Conservation (phyloP, 2,113 vertebrate genomes). For the Sitta europaea region DNA sequence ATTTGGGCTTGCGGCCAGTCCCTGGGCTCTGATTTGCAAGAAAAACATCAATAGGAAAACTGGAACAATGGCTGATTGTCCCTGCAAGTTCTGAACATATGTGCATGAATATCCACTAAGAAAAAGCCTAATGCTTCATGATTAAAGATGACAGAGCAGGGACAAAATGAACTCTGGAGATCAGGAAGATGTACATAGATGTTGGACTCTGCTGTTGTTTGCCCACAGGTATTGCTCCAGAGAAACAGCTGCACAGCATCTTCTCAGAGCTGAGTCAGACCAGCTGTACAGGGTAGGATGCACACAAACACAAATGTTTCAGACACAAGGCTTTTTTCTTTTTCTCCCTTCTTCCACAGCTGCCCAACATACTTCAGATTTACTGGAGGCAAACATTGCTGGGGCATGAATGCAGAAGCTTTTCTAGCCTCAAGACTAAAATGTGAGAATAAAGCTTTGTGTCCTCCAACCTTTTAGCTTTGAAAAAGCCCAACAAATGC, state of each 20-base stretch:
- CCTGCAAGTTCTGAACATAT: constrained; percentile 55
- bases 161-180: constrained; percentile 60
- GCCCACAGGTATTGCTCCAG: constrained; percentile 65
- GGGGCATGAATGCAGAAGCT: constrained; percentile 43
- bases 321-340: constrained; percentile 38
- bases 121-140: constrained; percentile 50
- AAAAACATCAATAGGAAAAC: background rate
- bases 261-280: constrained; percentile 62
- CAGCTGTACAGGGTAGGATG: constrained; percentile 63
- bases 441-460: constrained; percentile 52
- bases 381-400: background rate
- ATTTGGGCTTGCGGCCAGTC: constrained; percentile 56
- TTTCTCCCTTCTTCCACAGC: constrained; percentile 39
- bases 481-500: constrained; percentile 42
- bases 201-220: constrained; percentile 34
- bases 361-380: constrained; percentile 46
- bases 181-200: constrained; percentile 29
- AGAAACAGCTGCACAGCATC: constrained; percentile 73
- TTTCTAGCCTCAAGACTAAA: constrained; percentile 38
- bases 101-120: constrained; percentile 32
- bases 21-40: constrained; percentile 1
- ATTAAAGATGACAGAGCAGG: constrained; percentile 66
- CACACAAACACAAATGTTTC: constrained; percentile 61
- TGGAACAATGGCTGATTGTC: constrained; percentile 33
- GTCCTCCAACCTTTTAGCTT: constrained; percentile 48